Evolutionary conservation across 2,113 vertebrate genomes (phyloP), one percentile per base, ranked within the genome.

Genomic region (Grammomys surdaster): DNA sequence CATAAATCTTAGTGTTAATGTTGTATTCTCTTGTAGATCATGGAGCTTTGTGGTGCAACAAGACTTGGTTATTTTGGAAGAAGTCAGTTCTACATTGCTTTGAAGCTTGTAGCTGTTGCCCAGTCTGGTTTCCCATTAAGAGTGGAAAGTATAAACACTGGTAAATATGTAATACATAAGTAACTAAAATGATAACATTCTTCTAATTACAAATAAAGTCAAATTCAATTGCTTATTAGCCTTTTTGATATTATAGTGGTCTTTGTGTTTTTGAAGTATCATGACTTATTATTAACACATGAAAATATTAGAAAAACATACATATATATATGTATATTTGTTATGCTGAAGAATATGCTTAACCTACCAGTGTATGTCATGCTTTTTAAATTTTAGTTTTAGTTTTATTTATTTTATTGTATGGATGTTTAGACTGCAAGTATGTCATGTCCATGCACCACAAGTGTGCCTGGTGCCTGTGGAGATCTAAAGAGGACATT

Each of bases 1-100:
- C 43, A 33, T 93, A 82, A 92, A 73, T 87, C 31, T 93, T 89
- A 80, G 77, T n/a, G 14, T 86, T 96, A 80, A 60, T 28, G 31
- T 46, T 96, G 48, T 98, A 67, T 97, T 98, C 93, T 97, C 54
- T 98, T 98, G 92, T 97, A 99, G 99, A 99, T 99, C 97, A 99
- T 99, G 97, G 99, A 99, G 97, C 99, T 99, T 3, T 99, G 99
- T 92, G 99, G 99, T 98, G 99, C 99, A 97, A 99, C 99, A 93
- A 99, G 99, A 93, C 99, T 99, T 96, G 99, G 99, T 56, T 99
- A 99, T 98, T 99, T 99, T 46, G 99, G 99, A 98, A 99, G 99
- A 98, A 99, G 99, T 98, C 99, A 99, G 84, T 99, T 99, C 98
- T 99, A 99, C 98, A 99, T 99, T 95, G 99, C 99, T 93, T 98